A percentile compares a stretch with the other conserved stretches of the same genome.
Conservation (phyloP, 2,113 vertebrate species). For the Anhinga rufa region DNA sequence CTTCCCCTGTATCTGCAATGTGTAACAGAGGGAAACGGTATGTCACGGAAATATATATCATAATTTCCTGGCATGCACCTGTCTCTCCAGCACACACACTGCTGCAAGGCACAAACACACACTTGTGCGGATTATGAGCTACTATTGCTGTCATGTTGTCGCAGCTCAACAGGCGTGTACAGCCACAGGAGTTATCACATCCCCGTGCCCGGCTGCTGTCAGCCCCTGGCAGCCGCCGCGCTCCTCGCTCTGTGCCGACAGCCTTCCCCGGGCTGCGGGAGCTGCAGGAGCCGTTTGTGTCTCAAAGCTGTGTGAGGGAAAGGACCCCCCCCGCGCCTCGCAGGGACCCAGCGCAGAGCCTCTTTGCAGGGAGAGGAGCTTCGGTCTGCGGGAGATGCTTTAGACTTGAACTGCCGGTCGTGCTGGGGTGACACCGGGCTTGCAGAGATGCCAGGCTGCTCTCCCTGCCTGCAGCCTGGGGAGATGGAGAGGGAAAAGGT, state of each 20-base stretch:
- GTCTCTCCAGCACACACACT: not conserved
- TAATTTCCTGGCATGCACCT: not conserved
- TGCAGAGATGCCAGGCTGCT: not conserved
- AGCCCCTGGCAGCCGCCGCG: not conserved
- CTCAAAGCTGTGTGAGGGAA: not conserved
- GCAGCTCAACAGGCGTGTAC: not conserved
- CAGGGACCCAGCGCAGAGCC: fast-evolving
- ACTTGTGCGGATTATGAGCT: not conserved
- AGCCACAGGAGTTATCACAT: not conserved
- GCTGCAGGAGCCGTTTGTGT: not conserved
- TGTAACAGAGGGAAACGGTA: not conserved
- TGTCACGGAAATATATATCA: not conserved
- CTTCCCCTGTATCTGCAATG: not conserved
- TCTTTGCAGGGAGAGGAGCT: not conserved
- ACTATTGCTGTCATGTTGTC: not conserved
- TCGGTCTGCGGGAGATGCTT: not conserved
- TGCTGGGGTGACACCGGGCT: not conserved
- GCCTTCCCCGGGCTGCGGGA: not conserved
- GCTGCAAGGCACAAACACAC: not conserved
- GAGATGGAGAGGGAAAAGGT: not conserved
- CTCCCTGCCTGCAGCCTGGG: not conserved
- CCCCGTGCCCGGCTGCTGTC: not conserved
- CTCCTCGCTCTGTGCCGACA: not conserved
- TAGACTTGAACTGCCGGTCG: fast-evolving
- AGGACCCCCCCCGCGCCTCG: not conserved